Base-by-base conservation (phyloP, 2,888 invertebrate genomes). In the Mythimna lalbum region DNA sequence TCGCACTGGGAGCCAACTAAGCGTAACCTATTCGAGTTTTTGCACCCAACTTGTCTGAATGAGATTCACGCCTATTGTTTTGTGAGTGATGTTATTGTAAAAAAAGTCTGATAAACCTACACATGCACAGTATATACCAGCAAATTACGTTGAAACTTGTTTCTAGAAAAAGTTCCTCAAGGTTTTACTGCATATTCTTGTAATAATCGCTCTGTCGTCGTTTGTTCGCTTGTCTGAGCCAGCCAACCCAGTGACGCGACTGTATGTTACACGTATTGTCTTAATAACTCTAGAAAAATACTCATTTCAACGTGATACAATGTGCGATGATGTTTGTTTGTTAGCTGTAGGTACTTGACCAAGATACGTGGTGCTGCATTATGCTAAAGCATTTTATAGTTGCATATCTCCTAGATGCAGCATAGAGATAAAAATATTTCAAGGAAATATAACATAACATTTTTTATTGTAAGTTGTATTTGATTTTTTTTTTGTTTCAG, bases 31-130 rank as follows among this genome's bases (percentile, higher is more conserved):
- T 70, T 59, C 49, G 50, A 55, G 60, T 82, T 82, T 82, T 82
- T 81, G 50, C 69, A 63, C 63, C 56, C 49, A 55, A 71, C 60
- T 27, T 63, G 61, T 70, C 59, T 68, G 77, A 83, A 81, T 80
- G 78, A 83, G 78, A 81, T 82, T 80, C 86, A 76, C 63, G 70
- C 49, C 86, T 79, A 89, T 90, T 90, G 89, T 90, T 85, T 86
- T 75, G 74, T 78, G 68, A 68, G 70, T 78, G 79, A 67, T 73
- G 80, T 83, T 76, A 70, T 65, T 76, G 70, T 79, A 85, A 86
- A 90, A 90, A 90, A 89, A 90, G 77, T 73, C 76, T 67, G 82
- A 85, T 84, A 82, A 82, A 69, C 69, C 63, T 71, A 67, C 67
- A 77, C 63, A 75, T 43, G 43, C 43, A 43, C 43, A 43, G 17